These are phyloP conservation scores for Megastigmus dorsalis DNA, from an alignment of 2,888 invertebrate genomes.

Conservation along the genomic window DNA sequence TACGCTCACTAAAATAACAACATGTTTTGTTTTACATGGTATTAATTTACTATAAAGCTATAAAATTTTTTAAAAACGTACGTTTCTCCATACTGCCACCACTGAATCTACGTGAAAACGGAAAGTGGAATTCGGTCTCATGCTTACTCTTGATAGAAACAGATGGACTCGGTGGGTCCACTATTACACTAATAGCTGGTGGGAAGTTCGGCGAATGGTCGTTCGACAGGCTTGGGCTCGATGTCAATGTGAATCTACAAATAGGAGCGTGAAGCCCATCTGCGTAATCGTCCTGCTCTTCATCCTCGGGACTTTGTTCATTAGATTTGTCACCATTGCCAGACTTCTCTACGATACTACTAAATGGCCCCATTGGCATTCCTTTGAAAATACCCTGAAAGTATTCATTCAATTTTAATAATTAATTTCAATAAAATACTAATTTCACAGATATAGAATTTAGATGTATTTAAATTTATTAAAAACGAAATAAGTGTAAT, in stretches of 20 bases:
- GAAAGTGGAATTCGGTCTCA: constrained; percentile 58
- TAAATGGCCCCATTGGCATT: constrained; percentile 20
- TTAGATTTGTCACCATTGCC: neutral
- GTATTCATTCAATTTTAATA: neutral
- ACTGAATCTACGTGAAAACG: constrained; percentile 66
- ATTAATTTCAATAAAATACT: neutral
- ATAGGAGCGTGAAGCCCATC: constrained; percentile 64
- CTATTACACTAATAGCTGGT: constrained; percentile 72
- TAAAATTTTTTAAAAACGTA: constrained; percentile 63
- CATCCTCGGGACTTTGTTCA: constrained; percentile 24
- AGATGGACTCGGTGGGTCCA: constrained; percentile 73
- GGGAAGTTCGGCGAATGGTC: constrained; percentile 66
- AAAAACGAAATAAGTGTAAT: neutral
- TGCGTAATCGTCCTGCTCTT: constrained; percentile 50
- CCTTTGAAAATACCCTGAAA: constrained; percentile 44
- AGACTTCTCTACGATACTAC: constrained; percentile 25
- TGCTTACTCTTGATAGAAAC: constrained; percentile 68
- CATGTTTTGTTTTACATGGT: too few species aligned
- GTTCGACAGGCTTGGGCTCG: constrained; percentile 60
- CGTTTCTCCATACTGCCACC: constrained; percentile 74
- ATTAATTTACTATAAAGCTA: too few species aligned
- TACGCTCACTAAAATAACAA: constrained; percentile 69
- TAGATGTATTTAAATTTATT: neutral
- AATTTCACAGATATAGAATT: neutral
- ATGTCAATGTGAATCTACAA: constrained; percentile 65